A percentile compares a stretch with the other conserved stretches of the same genome.
Evolutionary conservation across 1,140 invertebrate genomes (phyloP).

Genomic region (Nephila pilipes): DNA sequence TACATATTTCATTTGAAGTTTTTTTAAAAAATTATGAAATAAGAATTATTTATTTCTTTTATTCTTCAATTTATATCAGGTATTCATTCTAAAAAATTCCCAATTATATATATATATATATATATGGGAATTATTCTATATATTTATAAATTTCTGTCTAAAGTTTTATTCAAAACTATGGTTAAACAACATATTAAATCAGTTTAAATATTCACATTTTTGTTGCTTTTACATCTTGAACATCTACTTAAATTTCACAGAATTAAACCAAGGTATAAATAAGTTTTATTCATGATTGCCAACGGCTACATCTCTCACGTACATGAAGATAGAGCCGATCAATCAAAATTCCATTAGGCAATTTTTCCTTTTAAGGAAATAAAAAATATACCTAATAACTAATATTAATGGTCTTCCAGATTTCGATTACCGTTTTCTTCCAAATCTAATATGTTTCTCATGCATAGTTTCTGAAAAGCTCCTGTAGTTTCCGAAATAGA

Average conservation of each 20-base stretch:
- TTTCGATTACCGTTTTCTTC: conserved; percentile 47
- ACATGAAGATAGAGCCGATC: neutral
- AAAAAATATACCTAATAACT: conserved; percentile 46
- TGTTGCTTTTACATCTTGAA: neutral
- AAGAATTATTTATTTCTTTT: too few relatives aligned
- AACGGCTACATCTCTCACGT: neutral
- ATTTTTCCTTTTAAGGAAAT: neutral
- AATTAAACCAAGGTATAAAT: neutral
- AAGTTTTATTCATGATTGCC: neutral
- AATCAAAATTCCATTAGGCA: conserved; percentile 53
- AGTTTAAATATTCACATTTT: neutral
- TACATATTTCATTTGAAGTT: too few relatives aligned
- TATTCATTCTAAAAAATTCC: too few relatives aligned
- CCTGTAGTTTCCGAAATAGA: neutral
- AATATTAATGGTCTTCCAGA: conserved; percentile 50
- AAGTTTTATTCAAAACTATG: too few relatives aligned
- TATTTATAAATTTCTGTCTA: too few relatives aligned
- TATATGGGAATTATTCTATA: too few relatives aligned
- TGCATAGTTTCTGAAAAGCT: neutral
- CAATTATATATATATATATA: too few relatives aligned
- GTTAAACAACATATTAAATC: too few relatives aligned
- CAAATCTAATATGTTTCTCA: neutral
- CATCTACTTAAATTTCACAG: neutral
- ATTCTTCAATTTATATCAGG: too few relatives aligned
- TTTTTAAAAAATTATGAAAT: too few relatives aligned